A percentile compares a stretch with the other conserved stretches of the same genome.
phyloP scores from a whole-genome alignment of 1,140 invertebrate species.

The Sipha flava region DNA sequence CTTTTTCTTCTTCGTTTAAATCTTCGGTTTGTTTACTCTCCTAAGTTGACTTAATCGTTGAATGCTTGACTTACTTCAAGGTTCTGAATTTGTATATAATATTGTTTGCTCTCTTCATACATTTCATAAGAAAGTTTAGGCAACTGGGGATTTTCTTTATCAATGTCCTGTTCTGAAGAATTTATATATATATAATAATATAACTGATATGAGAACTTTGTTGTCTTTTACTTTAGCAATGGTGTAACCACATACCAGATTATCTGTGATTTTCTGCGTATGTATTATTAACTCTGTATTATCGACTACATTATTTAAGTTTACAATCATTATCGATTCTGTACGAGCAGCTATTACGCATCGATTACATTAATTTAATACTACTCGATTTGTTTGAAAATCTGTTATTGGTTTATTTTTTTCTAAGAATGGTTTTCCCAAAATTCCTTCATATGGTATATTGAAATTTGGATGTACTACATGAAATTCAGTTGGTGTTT shows the following conservation, averaged over 20 bases:
- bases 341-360: background rate
- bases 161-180: background rate
- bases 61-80: background rate
- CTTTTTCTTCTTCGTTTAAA: slow-evolving; percentile 33
- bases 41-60: background rate
- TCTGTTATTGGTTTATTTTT: background rate
- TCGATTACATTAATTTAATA: background rate
- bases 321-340: background rate
- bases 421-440: background rate
- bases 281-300: background rate
- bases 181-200: too few species aligned
- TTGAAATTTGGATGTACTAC: background rate
- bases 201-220: background rate
- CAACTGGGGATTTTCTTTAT: background rate
- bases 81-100: background rate
- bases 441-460: background rate
- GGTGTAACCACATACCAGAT: background rate
- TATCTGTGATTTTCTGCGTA: background rate
- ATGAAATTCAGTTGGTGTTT: background rate
- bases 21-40: too few species aligned
- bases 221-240: background rate
- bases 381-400: background rate
- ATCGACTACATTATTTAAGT: background rate
- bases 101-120: background rate
- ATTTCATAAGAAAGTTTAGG: background rate